phyloP scores from a whole-genome alignment of 2,888 invertebrate species.

The Trichogramma dendrolimi region DNA sequence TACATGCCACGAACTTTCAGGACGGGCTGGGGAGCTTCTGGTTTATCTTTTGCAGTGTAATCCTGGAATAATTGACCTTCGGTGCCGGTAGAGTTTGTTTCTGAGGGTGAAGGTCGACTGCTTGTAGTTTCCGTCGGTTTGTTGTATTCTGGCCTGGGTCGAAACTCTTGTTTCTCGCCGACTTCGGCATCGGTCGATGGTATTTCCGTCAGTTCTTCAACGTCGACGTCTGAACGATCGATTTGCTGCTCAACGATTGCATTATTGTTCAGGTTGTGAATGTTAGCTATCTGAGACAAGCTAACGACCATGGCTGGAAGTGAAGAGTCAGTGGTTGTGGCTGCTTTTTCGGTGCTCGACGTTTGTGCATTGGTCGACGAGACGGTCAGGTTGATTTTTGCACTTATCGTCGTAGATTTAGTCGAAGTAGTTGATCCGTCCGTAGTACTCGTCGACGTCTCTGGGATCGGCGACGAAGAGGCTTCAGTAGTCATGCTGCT shows the following conservation, averaged over 20 bases:
- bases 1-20: slow-evolving; percentile 76
- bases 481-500: too few relatives aligned
- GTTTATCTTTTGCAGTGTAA: slow-evolving; percentile 53
- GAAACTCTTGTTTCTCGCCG: slow-evolving; percentile 38
- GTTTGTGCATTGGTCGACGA: slow-evolving; percentile 44
- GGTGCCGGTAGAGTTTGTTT: neutral
- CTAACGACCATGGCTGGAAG: slow-evolving; percentile 25
- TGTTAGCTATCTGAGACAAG: slow-evolving; percentile 37
- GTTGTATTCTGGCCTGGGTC: slow-evolving; percentile 46
- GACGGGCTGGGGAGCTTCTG: slow-evolving; percentile 54
- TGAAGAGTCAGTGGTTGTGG: slow-evolving; percentile 21
- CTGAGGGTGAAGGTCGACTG: slow-evolving; percentile 7
- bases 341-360: neutral
- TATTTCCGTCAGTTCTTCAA: slow-evolving; percentile 35
- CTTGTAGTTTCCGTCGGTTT: slow-evolving; percentile 35
- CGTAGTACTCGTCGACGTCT: slow-evolving; percentile 1
- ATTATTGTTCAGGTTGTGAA: slow-evolving; percentile 46
- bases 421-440: slow-evolving; percentile 32
- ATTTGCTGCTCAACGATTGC: slow-evolving; percentile 39
- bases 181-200: slow-evolving; percentile 46
- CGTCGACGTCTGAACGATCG: slow-evolving; percentile 29
- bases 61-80: slow-evolving; percentile 68
- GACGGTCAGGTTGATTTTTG: slow-evolving; percentile 40
- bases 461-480: slow-evolving; percentile 32
- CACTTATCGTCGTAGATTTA: slow-evolving; percentile 47